Conservation (phyloP, 1,140 invertebrate genomes). For the Drosophila truncata region DNA sequence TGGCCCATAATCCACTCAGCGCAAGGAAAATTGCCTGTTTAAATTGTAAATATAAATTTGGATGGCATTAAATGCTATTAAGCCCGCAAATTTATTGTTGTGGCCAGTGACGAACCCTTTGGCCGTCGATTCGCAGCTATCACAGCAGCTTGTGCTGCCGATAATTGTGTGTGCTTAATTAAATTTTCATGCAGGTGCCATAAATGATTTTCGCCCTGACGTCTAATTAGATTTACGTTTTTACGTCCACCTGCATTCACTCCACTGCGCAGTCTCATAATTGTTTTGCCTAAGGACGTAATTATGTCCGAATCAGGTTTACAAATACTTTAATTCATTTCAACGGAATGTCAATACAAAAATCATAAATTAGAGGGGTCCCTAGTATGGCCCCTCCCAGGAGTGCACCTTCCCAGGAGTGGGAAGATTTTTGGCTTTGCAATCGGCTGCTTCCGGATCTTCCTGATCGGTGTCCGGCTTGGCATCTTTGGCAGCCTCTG, state of each 20-base stretch:
- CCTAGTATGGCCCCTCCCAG: conserved; percentile 43
- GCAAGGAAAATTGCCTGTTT: conserved; percentile 71
- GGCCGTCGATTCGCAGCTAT: conserved; percentile 1
- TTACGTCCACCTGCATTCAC: conserved; percentile 47
- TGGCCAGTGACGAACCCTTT: conserved; percentile 21
- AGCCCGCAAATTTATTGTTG: conserved; percentile 66
- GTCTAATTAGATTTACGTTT: conserved; percentile 77
- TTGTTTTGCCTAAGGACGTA: conserved; percentile 21
- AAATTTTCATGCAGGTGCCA: conserved; percentile 82
- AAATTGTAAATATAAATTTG: conserved; percentile 81
- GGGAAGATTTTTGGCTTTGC: conserved; percentile 6
- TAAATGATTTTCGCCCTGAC: conserved; percentile 73
- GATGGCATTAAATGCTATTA: conserved; percentile 80
- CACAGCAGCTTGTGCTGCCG: conserved; percentile 16
- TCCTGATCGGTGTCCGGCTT: background rate
- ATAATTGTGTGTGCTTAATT: conserved; percentile 82
- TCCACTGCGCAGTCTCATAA: conserved; percentile 6
- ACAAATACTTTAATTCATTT: conserved; percentile 1
- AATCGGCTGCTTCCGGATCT: background rate
- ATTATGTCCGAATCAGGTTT: background rate
- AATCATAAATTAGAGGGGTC: background rate
- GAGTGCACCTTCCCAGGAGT: conserved; percentile 45
- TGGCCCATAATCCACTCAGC: conserved; percentile 77
- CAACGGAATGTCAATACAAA: background rate
- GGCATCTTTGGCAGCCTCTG: conserved; percentile 3